Conservation (phyloP, 2,888 invertebrate genomes). For the Lydus trimaculatus region DNA sequence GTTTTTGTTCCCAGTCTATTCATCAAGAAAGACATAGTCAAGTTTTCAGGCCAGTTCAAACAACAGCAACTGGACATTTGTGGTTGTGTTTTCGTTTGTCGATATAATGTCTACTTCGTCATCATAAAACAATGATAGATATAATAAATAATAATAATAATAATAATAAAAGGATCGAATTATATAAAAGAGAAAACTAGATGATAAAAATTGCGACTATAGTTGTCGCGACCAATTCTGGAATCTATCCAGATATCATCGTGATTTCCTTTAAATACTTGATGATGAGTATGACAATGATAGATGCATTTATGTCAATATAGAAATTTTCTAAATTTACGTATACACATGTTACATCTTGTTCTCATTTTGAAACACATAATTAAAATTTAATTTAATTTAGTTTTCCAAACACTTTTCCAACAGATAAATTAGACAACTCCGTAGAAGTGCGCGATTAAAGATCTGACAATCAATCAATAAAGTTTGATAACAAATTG, state of each 20-base stretch:
- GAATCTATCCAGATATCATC: neutral
- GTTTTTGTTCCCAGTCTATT: conserved; percentile 56
- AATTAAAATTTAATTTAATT: no score
- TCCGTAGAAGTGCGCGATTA: no score
- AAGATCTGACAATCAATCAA: no score
- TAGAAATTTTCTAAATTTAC: neutral
- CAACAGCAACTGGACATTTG: conserved; percentile 26
- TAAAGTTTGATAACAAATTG: neutral
- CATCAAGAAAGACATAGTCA: conserved; percentile 31
- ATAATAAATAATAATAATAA: no score
- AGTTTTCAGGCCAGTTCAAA: conserved; percentile 18
- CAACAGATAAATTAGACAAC: no score
- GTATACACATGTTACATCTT: neutral
- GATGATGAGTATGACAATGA: neutral
- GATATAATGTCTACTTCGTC: neutral
- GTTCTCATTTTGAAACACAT: neutral
- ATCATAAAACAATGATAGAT: neutral
- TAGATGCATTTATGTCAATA: neutral
- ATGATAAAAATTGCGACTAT: conserved; percentile 38
- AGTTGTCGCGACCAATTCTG: conserved; percentile 30
- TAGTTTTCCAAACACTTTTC: no score
- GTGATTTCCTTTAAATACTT: neutral
- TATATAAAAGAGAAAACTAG: neutral
- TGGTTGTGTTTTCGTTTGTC: conserved; percentile 24
- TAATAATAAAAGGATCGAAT: no score